A percentile compares a stretch with the other conserved stretches of the same genome.
These are phyloP conservation scores for Leptoclinus maculatus DNA, from an alignment of 2,797 vertebrate species.

Conservation along the genomic window DNA sequence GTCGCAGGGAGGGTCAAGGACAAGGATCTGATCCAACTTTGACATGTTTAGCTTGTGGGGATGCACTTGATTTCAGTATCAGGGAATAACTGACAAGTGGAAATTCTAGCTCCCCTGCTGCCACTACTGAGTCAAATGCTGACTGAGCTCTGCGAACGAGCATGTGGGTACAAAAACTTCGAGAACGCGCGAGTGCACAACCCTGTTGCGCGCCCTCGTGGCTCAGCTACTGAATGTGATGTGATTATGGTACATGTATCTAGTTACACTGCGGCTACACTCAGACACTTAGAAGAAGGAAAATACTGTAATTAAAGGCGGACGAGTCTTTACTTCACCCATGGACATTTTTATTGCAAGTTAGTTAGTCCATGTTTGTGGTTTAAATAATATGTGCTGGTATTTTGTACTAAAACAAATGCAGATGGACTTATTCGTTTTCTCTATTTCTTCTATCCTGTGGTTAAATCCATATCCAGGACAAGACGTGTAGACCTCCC, in stretches of 20 bases:
- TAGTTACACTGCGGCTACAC: conserved; percentile 9
- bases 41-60: conserved; percentile 84
- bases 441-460: no score
- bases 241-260: conserved; percentile 58
- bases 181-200: conserved; percentile 65
- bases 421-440: no score
- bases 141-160: conserved; percentile 72
- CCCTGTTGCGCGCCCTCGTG: conserved; percentile 72
- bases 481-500: conserved; percentile 17
- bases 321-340: background rate
- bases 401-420: background rate
- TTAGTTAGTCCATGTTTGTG: background rate
- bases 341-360: background rate
- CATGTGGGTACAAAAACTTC: conserved; percentile 64
- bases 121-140: conserved; percentile 75
- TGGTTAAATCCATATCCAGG: conserved; percentile 39
- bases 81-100: conserved; percentile 76
- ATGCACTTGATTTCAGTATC: conserved; percentile 68
- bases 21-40: conserved; percentile 91
- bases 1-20: conserved; percentile 93
- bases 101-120: conserved; percentile 63
- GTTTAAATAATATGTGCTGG: background rate
- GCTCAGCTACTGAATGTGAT: conserved; percentile 56
- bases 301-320: conserved; percentile 17
- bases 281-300: background rate